Evolutionary conservation across 2,888 invertebrate species (phyloP), one percentile per base, ranked within the genome.

Genomic region (Stramonita haemastoma): DNA sequence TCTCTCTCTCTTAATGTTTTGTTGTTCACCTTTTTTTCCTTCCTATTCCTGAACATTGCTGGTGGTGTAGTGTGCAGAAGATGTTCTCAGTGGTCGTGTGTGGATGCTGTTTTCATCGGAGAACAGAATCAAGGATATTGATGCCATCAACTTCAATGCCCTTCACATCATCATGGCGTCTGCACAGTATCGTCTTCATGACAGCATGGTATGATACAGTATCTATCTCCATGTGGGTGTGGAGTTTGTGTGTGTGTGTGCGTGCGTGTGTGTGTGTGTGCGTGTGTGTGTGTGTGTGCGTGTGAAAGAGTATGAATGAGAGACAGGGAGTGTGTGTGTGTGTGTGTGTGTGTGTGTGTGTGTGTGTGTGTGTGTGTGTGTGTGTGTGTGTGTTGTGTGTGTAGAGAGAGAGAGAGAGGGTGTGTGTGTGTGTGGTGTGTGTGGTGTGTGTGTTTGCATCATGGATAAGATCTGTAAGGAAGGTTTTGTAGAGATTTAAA

Each of bases 41-140:
- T 13, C 66, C 13, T 66, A 13, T 66, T 29, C 26, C n/a, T 77
- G 66, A 66, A 26, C 11, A 29, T 8, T n/a, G 73, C 8, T 77
- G 73, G 17, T 60, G 57, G 1, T 86, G 32, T 66, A 86, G 86
- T 86, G 86, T 86, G 86, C 86, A 66, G 86, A 86, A 6, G 86
- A 86, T 26, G 60, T 86, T 32, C 86, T 86, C 32, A 86, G 32
- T 0, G 86, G 86, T 6, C 60, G 86, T 34, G 34, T 86, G 32
- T 86, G 86, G 86, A 13, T 32, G 60, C 66, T 34, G 29, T 60
- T 86, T 60, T 60, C 34, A 22, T 19, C 46, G 26, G 83, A 86
- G 34, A 86, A 66, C 86, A 60, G 32, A 22, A 86, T 86, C 34
- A 66, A 34, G 11, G 22, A 15, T 34, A 29, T 86, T 6, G 34